Base-by-base conservation (phyloP, 1,140 invertebrate genomes). In the Solenopsis invicta region DNA sequence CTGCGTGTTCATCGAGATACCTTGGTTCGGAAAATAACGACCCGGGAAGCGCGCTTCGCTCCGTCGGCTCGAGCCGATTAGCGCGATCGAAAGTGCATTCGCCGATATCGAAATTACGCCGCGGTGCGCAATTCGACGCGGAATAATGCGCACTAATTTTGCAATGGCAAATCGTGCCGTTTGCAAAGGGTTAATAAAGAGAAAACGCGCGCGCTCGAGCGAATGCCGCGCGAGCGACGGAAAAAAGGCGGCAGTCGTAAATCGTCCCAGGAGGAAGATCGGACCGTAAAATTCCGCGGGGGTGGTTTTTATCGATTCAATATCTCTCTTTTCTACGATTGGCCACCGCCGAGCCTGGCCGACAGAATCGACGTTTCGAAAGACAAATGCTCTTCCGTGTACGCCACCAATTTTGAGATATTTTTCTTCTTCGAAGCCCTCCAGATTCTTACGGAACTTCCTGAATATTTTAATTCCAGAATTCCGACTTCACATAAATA, bases 261-360 rank as follows among this genome's bases (percentile, higher is more conserved):
- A 91, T 91, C 87, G 80, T 88, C 3, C 66, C 86, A 18, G 66
- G 78, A 76, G 87, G 81, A 88, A 80, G 89, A 90, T 88, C 89
- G 87, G 61, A 85, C 77, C 82, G 89, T 91, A 88, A 91, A 91
- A 90, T 76, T 90, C 78, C 54, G 67, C 84, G 82, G 66, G 85
- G 87, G 71, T 62, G 78, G 89, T 71, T 91, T 91, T 91, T 90
- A 91, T 91, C 89, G 90, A 89, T 90, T 90, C 87, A 85, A 90
- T 91, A 91, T 90, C 86, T 88, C 76, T 86, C 86, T 82, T 72
- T 86, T 61, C 29, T 62, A 45, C 50, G 72, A 90, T 86, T 90
- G 89, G 78, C 67, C 34, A 21, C 74, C 56, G 84, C 67, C 72
- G 29, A 82, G 45, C 56, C 50, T 9, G 41, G n/a, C 6, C 34